Conservation (phyloP, 2,888 invertebrate species). For the Perizoma affinitatum region DNA sequence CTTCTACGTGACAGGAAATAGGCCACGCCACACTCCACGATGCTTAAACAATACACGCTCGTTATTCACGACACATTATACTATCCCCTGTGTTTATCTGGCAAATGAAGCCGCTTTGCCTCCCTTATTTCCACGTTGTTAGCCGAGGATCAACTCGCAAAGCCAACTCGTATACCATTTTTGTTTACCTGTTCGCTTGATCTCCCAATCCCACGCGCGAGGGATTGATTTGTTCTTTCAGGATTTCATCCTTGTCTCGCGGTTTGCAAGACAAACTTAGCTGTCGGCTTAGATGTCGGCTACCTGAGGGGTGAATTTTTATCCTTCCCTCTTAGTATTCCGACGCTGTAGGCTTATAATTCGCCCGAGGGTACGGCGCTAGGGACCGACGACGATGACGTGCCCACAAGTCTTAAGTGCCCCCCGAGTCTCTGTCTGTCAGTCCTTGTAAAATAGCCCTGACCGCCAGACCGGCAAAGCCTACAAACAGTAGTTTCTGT, state of each 20-base stretch:
- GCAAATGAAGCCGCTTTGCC: slow-evolving; percentile 43
- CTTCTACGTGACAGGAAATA: slow-evolving; percentile 64
- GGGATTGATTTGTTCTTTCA: slow-evolving; percentile 72
- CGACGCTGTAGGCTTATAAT: slow-evolving; percentile 72
- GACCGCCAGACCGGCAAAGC: slow-evolving; percentile 27
- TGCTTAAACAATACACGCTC: slow-evolving; percentile 41
- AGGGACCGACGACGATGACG: slow-evolving; percentile 57
- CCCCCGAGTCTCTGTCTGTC: slow-evolving; percentile 53
- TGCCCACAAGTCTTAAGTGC: slow-evolving; percentile 57
- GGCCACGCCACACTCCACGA: slow-evolving; percentile 48
- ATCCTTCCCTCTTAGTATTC: slow-evolving; percentile 75
- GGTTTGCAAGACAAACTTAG: slow-evolving; percentile 63
- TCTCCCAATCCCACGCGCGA: slow-evolving; percentile 60
- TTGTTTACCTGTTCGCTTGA: slow-evolving; percentile 67
- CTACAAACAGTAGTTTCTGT: slow-evolving; percentile 7
- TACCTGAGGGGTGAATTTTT: slow-evolving; percentile 77
- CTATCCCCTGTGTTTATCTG: slow-evolving; percentile 37
- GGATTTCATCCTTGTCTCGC: slow-evolving; percentile 65
- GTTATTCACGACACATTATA: slow-evolving; percentile 39
- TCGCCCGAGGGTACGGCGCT: slow-evolving; percentile 68
- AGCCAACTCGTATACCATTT: slow-evolving; percentile 57
- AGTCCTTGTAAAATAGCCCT: slow-evolving; percentile 58
- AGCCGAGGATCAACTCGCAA: slow-evolving; percentile 64
- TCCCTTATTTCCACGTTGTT: slow-evolving; percentile 63
- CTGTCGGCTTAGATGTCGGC: slow-evolving; percentile 74